Evolutionary conservation across 1,140 invertebrate species (phyloP), one percentile per base, ranked within the genome.

Genomic region (Leptoteleia sp.): DNA sequence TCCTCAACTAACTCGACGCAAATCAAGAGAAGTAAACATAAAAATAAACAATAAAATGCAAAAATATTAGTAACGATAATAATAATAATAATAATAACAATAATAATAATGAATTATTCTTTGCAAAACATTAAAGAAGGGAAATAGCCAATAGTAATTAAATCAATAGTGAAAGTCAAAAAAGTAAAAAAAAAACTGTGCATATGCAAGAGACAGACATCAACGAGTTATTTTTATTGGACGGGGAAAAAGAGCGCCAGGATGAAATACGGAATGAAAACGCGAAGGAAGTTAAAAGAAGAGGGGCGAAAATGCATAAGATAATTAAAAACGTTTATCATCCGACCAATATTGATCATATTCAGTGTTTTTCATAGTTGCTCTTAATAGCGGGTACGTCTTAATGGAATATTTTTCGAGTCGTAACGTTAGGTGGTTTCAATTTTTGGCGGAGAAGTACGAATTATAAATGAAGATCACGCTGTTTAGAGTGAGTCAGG

Each of bases 371-470:
- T 76, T 42, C 37, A 72, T 76, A 76, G 72, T 62, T 79, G 65
- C 57, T 75, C 71, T 67, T 62, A 22, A 47, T 67, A 76, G 72
- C 40, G 31, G 50, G 52, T 68, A 71, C 40, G 6, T 55, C 31
- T 75, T 76, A 80, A 52, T 52, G 38, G 62, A 57, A 67, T 76
- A 80, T 80, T 80, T 80, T 80, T 80, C 67, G 64, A 72, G 22
- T 47, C 31, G 54, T 59, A 73, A 55, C 17, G 37, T 62, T 75
- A 61, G 59, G 37, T 72, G 54, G 40, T 78, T 73, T 55, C 54
- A 64, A 65, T 62, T 68, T 70, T 16, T 37, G 19, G 57, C n/a
- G 67, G 31, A 45, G 59, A 35, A 65, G 33, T 42, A 45, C 8
- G 38, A 38, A 61, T 12, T 57, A 22, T 55, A 64, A 62, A 50